Percentiles rank a stretch among this genome's conserved stretches.
Evolutionary conservation across 2,113 vertebrate genomes (phyloP).

Genomic region (Circaetus gallicus): DNA sequence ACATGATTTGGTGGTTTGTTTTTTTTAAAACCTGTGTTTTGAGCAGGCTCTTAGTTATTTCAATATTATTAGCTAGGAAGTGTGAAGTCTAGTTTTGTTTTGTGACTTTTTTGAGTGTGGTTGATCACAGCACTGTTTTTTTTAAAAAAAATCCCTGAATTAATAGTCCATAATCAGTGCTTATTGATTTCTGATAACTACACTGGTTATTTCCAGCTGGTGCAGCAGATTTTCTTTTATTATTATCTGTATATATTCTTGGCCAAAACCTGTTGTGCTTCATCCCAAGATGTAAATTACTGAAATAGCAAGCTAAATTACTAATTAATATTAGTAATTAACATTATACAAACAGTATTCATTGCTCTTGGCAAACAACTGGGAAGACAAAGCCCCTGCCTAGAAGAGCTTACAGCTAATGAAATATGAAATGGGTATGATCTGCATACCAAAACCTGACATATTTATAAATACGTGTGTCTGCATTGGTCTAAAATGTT

Average conservation of each 20-base stretch:
- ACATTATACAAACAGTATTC: neutral
- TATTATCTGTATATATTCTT: neutral
- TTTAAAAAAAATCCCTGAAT: neutral
- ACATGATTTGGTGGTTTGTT: neutral
- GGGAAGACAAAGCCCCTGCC: neutral
- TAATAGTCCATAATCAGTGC: neutral
- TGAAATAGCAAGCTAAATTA: neutral
- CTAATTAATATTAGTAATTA: neutral
- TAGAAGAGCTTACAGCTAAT: neutral
- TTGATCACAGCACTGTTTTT: neutral
- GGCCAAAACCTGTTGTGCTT: neutral
- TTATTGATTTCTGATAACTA: neutral
- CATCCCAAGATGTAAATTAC: neutral
- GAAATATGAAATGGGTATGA: neutral
- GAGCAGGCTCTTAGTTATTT: neutral
- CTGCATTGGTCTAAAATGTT: neutral
- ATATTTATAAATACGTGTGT: neutral
- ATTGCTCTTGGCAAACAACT: neutral
- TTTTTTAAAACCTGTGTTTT: neutral
- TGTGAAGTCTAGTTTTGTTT: neutral
- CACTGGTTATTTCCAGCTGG: neutral
- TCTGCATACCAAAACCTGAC: neutral
- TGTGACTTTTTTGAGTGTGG: neutral
- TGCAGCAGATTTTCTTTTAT: neutral
- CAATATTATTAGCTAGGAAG: neutral